phyloP scores from a whole-genome alignment of 2,888 invertebrate species.

The Tricholauxania praeusta region DNA sequence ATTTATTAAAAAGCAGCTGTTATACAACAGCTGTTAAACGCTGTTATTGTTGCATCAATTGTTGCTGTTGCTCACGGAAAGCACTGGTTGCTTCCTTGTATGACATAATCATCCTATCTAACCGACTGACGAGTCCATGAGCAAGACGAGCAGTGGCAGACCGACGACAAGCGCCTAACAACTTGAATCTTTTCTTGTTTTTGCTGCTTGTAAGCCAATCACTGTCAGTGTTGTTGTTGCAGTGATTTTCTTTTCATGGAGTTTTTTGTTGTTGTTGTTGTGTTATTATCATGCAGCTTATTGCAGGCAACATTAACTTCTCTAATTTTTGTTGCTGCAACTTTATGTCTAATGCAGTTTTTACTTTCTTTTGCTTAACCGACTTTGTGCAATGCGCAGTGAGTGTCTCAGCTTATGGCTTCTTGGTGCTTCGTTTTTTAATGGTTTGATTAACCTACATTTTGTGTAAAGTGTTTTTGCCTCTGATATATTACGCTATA shows the following conservation, averaged over 20 bases:
- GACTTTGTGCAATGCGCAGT: slow-evolving; percentile 4
- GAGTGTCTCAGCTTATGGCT: no score
- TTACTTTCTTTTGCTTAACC: slow-evolving; percentile 12
- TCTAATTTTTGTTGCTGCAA: not conserved
- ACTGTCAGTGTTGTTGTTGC: not conserved
- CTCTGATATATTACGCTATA: no score
- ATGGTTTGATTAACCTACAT: slow-evolving; percentile 31
- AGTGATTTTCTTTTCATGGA: not conserved
- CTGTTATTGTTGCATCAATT: slow-evolving; percentile 7
- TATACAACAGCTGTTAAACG: not conserved
- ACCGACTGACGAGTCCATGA: slow-evolving; percentile 10
- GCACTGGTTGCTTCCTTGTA: slow-evolving; percentile 32
- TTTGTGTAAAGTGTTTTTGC: not conserved
- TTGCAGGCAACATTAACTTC: not conserved
- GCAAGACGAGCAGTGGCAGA: no score
- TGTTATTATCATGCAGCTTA: not conserved
- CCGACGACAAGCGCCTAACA: no score
- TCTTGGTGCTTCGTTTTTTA: slow-evolving; percentile 1
- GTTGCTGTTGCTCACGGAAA: slow-evolving; percentile 3
- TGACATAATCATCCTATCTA: slow-evolving; percentile 23
- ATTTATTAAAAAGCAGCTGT: not conserved
- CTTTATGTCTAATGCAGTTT: slow-evolving; percentile 1
- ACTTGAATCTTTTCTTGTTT: not conserved
- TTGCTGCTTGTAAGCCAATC: not conserved
- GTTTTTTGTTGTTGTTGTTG: not conserved